phyloP scores from a whole-genome alignment of 2,113 vertebrate species.

The Esox niger region DNA sequence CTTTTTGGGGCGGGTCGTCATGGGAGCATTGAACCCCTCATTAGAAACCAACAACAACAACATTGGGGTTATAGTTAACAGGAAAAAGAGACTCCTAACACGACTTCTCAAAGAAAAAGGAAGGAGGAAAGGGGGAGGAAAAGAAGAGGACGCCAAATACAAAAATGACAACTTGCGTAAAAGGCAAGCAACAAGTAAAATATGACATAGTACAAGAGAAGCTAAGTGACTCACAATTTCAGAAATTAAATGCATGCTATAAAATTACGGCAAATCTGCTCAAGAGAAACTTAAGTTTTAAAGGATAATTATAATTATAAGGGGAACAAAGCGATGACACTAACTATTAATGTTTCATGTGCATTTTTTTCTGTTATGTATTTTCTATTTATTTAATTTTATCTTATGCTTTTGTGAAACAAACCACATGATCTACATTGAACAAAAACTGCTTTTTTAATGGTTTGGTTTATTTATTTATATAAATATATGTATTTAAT shows the following conservation, averaged over 20 bases:
- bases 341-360: conserved; percentile 74
- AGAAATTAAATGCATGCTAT: conserved; percentile 80
- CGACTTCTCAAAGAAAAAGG: conserved; percentile 60
- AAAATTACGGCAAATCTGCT: conserved; percentile 76
- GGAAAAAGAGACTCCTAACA: conserved; percentile 51
- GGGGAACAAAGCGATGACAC: conserved; percentile 66
- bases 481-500: conserved; percentile 65
- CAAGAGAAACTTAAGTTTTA: conserved; percentile 76
- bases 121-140: conserved; percentile 68
- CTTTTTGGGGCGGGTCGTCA: conserved; percentile 51
- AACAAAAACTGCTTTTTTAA: conserved; percentile 67
- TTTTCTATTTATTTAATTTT: conserved; percentile 52
- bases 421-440: conserved; percentile 65
- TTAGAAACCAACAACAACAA: conserved; percentile 41
- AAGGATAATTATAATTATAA: conserved; percentile 70
- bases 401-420: conserved; percentile 63
- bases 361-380: conserved; percentile 56
- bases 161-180: conserved; percentile 46
- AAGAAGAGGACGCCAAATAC: conserved; percentile 68
- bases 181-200: conserved; percentile 52
- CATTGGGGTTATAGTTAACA: conserved; percentile 49
- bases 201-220: conserved; percentile 67
- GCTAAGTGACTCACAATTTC: conserved; percentile 72
- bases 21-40: conserved; percentile 37
- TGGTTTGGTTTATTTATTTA: conserved; percentile 67